Percentiles rank a stretch among this genome's conserved stretches.
Evolutionary conservation across 2,113 vertebrate genomes (phyloP).

Genomic region (Gopherus evgoodei): DNA sequence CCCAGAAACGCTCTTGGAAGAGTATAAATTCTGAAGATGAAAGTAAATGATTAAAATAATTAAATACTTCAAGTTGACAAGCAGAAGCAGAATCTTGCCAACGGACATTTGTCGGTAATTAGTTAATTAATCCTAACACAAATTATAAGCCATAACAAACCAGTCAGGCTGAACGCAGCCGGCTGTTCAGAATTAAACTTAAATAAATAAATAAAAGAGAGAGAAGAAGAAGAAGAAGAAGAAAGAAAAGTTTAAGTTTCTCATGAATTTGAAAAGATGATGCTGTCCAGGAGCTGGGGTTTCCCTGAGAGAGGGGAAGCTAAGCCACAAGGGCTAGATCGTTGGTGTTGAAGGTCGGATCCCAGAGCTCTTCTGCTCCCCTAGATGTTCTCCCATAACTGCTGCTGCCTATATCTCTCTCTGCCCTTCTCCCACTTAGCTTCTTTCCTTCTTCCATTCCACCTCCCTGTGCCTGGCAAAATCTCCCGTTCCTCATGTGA

Average conservation of each 20-base stretch:
- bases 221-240: conserved; percentile 48
- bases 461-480: background rate
- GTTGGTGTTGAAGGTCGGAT: background rate
- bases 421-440: background rate
- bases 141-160: conserved; percentile 99
- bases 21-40: conserved; percentile 99
- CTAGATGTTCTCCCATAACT: background rate
- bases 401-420: background rate
- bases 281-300: background rate
- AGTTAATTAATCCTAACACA: conserved; percentile 99
- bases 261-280: background rate
- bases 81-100: conserved; percentile 97
- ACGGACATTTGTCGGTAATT: conserved; percentile 99
- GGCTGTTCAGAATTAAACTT: conserved; percentile 87
- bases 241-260: conserved; percentile 52
- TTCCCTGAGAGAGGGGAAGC: background rate
- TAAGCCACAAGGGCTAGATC: fast-evolving
- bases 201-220: conserved; percentile 59
- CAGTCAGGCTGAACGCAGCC: conserved; percentile 97
- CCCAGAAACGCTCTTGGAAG: conserved; percentile 96
- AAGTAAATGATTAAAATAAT: conserved; percentile 99
- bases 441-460: background rate
- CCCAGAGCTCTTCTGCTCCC: background rate
- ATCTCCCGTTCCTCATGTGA: background rate
- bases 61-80: conserved; percentile 99